A percentile compares a stretch with the other conserved stretches of the same genome.
phyloP scores from a whole-genome alignment of 2,888 invertebrate species.

The Epinotia brunnichana region DNA sequence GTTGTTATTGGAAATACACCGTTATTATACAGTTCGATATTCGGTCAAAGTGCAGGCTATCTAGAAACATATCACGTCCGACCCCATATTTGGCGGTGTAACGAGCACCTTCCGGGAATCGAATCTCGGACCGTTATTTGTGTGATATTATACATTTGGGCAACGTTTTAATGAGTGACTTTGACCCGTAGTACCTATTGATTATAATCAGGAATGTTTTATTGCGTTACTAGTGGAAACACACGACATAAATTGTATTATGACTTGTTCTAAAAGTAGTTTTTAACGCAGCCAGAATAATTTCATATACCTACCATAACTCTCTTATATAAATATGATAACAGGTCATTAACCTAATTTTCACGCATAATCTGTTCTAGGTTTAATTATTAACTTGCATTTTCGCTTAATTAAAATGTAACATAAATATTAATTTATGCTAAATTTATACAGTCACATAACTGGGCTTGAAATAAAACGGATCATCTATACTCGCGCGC shows the following conservation, averaged over 20 bases:
- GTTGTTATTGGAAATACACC: constrained; percentile 6
- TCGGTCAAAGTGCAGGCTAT: constrained; percentile 40
- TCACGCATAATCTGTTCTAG: constrained; percentile 18
- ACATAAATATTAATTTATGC: constrained; percentile 6
- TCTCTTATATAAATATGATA: neutral
- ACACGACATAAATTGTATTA: neutral
- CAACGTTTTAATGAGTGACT: constrained; percentile 25
- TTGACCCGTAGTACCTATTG: constrained; percentile 2
- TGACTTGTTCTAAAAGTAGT: neutral
- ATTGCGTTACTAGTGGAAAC: neutral
- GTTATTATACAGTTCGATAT: constrained; percentile 36
- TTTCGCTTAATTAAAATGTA: constrained; percentile 25
- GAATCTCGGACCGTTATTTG: constrained; percentile 38
- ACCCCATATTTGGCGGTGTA: constrained; percentile 36
- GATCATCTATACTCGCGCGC: neutral
- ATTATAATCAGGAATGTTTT: neutral
- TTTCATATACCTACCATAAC: neutral
- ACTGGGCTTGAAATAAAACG: neutral
- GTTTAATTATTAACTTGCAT: constrained; percentile 22
- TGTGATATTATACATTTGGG: constrained; percentile 34
- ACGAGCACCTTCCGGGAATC: constrained; percentile 40
- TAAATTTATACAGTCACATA: constrained; percentile 9
- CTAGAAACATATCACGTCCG: constrained; percentile 39
- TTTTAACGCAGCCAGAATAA: neutral
- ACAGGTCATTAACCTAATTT: constrained; percentile 30